These are phyloP conservation scores for Drosophila miranda DNA, from an alignment of 1,140 invertebrate species.

Conservation along the genomic window DNA sequence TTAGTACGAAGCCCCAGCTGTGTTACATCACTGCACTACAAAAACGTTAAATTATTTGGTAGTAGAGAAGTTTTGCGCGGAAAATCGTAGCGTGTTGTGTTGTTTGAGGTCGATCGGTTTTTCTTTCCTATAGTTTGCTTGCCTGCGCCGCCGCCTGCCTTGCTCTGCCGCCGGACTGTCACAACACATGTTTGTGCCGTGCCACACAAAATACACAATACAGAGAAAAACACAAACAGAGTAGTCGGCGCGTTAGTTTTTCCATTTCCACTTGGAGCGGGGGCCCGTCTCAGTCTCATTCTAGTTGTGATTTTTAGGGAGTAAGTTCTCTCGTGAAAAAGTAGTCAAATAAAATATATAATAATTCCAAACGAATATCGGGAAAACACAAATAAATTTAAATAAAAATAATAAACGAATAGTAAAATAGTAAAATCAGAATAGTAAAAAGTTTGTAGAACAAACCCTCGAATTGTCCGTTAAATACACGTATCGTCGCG, in stretches of 20 bases:
- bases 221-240: neutral
- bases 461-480: slow-evolving; percentile 22
- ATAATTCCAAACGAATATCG: slow-evolving; percentile 57
- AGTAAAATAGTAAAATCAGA: slow-evolving; percentile 43
- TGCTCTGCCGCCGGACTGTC: no score
- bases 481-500: slow-evolving; percentile 9
- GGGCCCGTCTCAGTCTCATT: slow-evolving; percentile 54
- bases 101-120: no score
- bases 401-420: no score
- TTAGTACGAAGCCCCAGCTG: no score
- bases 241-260: slow-evolving; percentile 46
- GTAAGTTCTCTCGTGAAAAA: slow-evolving; percentile 77
- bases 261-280: slow-evolving; percentile 18
- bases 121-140: no score
- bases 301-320: slow-evolving; percentile 77
- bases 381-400: slow-evolving; percentile 69
- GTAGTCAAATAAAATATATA: slow-evolving; percentile 63
- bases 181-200: slow-evolving; percentile 8
- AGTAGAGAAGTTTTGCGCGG: no score
- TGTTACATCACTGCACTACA: no score
- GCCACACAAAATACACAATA: no score
- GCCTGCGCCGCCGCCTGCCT: no score
- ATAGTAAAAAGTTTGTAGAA: slow-evolving; percentile 19
- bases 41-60: no score
- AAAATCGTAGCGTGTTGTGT: no score